Evolutionary conservation across 2,113 vertebrate genomes (phyloP), one percentile per base, ranked within the genome.

Genomic region (Nibea albiflora): DNA sequence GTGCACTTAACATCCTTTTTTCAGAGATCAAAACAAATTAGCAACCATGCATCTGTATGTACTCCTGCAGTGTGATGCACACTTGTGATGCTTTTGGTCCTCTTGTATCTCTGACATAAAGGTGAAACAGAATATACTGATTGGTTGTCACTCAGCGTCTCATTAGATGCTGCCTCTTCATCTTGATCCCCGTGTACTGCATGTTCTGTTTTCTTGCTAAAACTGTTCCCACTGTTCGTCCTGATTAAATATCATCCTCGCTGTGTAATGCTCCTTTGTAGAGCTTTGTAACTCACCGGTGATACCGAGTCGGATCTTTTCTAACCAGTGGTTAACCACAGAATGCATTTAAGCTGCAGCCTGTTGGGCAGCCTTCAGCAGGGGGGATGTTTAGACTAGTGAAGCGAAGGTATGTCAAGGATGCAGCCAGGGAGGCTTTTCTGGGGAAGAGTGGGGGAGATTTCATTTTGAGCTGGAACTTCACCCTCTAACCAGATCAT

Each of bases 401-500:
- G 49, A 46, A 73, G 70, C 14, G 11, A 62, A 61, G 61, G n/a
- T 3, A 53, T 28, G 53, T 47, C 61, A 15, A 54, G 42, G 58
- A 44, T 44, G 61, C 61, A 56, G 28, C 17, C 68, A 49, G 9
- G 2, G 58, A 80, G 24, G 15, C 60, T 70, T 73, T 53, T 62
- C 67, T 44, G 2, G n/a, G 15, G 52, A 65, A 66, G n/a, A 44
- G 16, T 12, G 9, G 35, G 35, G 31, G 35, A 39, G 7, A 12
- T 24, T 35, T 71, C 17, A 22, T 80, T 67, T 58, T 4, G 17
- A 77, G 50, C 22, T 64, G 47, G 8, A 28, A 53, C 65, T 56
- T 10, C 1, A 50, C 20, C 28, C 64, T 84, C 39, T 20, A 54
- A 74, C 22, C 56, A 76, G 70, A 81, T 82, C 52, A 20, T 69